Conservation (phyloP, 2,888 invertebrate species). For the Lepidochitona cinerea region DNA sequence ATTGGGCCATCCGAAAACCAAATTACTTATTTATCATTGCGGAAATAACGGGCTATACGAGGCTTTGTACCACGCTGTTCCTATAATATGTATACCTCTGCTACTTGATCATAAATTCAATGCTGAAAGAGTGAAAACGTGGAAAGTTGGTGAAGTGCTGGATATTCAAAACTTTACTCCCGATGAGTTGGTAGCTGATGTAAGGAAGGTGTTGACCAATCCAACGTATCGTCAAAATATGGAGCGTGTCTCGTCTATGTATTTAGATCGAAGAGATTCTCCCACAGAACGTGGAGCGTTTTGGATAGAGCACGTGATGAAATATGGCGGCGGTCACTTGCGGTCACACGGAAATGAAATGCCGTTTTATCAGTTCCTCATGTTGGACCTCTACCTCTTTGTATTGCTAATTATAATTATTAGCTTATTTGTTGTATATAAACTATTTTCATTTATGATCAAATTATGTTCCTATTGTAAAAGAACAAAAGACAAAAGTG, state of each 20-base stretch:
- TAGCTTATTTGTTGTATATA: neutral
- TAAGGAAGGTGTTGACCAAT: slow-evolving; percentile 30
- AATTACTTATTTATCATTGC: slow-evolving; percentile 49
- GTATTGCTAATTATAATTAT: neutral
- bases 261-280: slow-evolving; percentile 18
- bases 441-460: neutral
- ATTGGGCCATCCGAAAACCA: slow-evolving; percentile 38
- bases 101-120: slow-evolving; percentile 41
- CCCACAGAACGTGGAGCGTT: slow-evolving; percentile 41
- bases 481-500: neutral
- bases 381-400: neutral
- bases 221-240: slow-evolving; percentile 27
- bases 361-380: slow-evolving; percentile 29
- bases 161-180: slow-evolving; percentile 26
- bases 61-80: slow-evolving; percentile 48
- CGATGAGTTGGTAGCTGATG: slow-evolving; percentile 22
- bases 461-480: neutral
- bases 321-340: slow-evolving; percentile 46
- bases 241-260: slow-evolving; percentile 30
- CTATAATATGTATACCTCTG: slow-evolving; percentile 43
- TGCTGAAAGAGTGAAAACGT: slow-evolving; percentile 26
- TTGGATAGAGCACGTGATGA: slow-evolving; percentile 51
- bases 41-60: slow-evolving; percentile 48
- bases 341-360: slow-evolving; percentile 32
- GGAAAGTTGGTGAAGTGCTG: slow-evolving; percentile 37